A percentile compares a stretch with the other conserved stretches of the same genome.
Evolutionary conservation across 2,888 invertebrate genomes (phyloP).

Genomic region (Zygaena filipendulae): DNA sequence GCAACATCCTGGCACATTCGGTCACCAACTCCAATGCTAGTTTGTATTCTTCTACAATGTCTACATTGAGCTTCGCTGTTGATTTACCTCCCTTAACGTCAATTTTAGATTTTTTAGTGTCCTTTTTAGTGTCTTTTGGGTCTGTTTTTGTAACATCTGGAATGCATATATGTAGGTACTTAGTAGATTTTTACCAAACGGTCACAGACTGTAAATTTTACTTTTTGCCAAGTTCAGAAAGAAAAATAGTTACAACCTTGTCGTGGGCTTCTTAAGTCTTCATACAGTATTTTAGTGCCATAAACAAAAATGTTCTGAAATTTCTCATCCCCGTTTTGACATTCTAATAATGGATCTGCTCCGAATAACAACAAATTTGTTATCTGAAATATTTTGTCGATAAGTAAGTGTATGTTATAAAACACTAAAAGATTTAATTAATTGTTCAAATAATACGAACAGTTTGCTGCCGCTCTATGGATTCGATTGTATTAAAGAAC

Average conservation of each 20-base stretch:
- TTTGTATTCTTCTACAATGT: constrained; percentile 32
- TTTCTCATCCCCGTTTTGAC: constrained; percentile 26
- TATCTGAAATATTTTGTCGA: constrained; percentile 37
- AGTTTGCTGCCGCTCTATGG: constrained; percentile 28
- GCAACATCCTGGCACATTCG: constrained; percentile 37
- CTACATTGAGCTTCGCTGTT: constrained; percentile 19
- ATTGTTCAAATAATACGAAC: no score
- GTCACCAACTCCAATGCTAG: constrained; percentile 34
- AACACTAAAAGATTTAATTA: constrained; percentile 3
- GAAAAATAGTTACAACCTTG: no score
- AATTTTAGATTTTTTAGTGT: constrained; percentile 25
- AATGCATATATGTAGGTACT: no score
- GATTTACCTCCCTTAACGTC: constrained; percentile 23
- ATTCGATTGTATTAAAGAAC: constrained; percentile 29
- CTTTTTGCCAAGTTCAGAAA: no score
- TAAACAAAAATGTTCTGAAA: constrained; percentile 41
- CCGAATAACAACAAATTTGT: constrained; percentile 42
- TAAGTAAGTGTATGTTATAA: no score
- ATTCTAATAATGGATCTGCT: constrained; percentile 41
- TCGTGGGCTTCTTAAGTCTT: no score
- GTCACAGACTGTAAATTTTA: no score
- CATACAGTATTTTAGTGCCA: no score
- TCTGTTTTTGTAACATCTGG: no score
- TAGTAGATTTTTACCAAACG: no score
- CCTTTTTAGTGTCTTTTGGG: constrained; percentile 19